Base-by-base conservation (phyloP, 30 jellyfish, hydroid and myxozoan species). In the Rhopilema esculentum region DNA sequence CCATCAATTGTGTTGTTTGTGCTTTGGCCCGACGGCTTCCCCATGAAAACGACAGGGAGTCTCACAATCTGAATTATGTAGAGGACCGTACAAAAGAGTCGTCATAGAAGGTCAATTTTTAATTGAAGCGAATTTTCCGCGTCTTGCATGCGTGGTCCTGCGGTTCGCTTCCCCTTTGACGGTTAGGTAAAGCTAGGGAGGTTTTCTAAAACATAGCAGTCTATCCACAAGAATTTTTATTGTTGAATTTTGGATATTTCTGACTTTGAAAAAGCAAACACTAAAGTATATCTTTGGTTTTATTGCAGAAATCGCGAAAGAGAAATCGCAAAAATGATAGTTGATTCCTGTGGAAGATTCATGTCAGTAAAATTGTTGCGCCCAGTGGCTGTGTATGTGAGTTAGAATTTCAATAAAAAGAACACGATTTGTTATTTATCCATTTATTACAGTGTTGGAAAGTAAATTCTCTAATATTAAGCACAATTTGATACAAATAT, bases 291-390 rank as follows among this genome's bases (percentile, higher is more conserved):
- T 28, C 61, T 24, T 66, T 28, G 77, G 30, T 78, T 78, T 65
- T 66, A 49, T 78, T 78, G 88, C 88, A 78, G 88, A 78, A 61
- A 78, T 78, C 77, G 88, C 88, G 61, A 78, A 78, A 78, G 88
- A 78, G 88, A 78, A 78, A 78, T 61, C 78, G 50, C 79, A 57
- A 24, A 48, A 78, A 31, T 49, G 77, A 28, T 49, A 78, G 66
- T n/a, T 30, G 88, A 22, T 23, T 40, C 57, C 57, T 40, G 57
- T 40, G 57, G 57, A 40, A 40, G 9, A 40, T 40, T 12, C 57
- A 40, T 40, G 57, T 40, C 57, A 40, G 57, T 40, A 40, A 40
- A 40, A 40, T 40, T 40, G 6, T 2, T 2, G 57, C 12, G 6
- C 57, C 57, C 6, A 40, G 12, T 40, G 57, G 57, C 57, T 40